Evolutionary conservation across 2,797 vertebrate genomes (phyloP).

Genomic region (Taenioides sp.): DNA sequence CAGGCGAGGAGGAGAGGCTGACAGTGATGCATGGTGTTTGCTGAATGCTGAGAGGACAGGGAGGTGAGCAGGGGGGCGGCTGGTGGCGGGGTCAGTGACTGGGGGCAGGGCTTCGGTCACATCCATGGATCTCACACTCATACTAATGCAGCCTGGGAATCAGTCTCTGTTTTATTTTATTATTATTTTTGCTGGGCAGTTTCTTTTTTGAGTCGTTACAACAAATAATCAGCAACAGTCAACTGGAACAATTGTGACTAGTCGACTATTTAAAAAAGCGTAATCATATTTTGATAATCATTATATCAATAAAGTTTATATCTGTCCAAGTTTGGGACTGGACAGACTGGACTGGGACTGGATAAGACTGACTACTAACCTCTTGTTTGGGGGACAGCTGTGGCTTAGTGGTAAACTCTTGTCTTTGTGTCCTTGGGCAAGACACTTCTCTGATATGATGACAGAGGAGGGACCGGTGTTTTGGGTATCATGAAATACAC

Average conservation of each 20-base stretch:
- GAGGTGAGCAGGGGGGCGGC: conserved; percentile 60
- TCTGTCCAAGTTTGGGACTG: too few relatives aligned
- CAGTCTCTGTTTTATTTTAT: neutral
- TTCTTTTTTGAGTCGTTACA: neutral
- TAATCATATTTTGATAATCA: too few relatives aligned
- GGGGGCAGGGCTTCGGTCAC: conserved; percentile 52
- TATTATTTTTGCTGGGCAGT: neutral
- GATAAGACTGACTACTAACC: neutral
- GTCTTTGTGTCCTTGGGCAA: too few relatives aligned
- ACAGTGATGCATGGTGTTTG: conserved; percentile 75
- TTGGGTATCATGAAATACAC: too few relatives aligned
- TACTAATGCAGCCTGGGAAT: conserved; percentile 24
- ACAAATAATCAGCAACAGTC: neutral
- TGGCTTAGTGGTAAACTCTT: neutral
- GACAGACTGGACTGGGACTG: too few relatives aligned
- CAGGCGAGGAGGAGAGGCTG: conserved; percentile 49
- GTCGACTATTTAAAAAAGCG: too few relatives aligned
- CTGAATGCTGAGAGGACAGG: conserved; percentile 54
- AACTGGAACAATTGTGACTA: too few relatives aligned
- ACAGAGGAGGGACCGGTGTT: too few relatives aligned
- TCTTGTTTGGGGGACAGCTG: neutral
- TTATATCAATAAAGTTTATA: too few relatives aligned
- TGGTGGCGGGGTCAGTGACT: conserved; percentile 66
- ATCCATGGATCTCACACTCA: conserved; percentile 42
- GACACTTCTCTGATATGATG: too few relatives aligned